These are phyloP conservation scores for Cavia porcellus DNA, from an alignment of 2,113 vertebrate genomes.

Conservation along the genomic window DNA sequence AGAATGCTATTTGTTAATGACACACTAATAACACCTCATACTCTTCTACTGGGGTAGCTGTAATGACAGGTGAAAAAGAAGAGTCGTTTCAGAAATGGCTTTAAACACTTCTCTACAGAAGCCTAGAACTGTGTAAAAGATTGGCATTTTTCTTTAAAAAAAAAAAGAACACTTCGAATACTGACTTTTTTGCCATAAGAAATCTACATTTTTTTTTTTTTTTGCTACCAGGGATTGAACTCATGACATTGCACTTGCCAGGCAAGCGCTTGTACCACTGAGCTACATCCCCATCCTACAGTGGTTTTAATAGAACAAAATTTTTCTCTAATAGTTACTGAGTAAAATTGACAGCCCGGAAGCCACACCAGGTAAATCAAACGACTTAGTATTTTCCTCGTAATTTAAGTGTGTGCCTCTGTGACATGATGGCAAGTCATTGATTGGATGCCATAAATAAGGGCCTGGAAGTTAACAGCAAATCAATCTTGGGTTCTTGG, in stretches of 20 bases:
- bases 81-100: background rate
- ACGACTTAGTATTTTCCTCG: background rate
- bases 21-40: background rate
- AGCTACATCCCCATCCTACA: too few relatives aligned
- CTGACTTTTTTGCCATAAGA: constrained; percentile 36
- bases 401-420: background rate
- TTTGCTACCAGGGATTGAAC: too few relatives aligned
- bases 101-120: background rate
- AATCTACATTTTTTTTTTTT: background rate
- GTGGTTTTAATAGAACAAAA: constrained; percentile 40
- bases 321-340: background rate
- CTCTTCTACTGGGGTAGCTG: background rate
- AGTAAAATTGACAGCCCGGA: constrained; percentile 52
- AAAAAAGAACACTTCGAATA: background rate
- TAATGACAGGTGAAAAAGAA: background rate
- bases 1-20: background rate
- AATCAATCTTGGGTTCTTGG: background rate
- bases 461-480: background rate
- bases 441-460: constrained; percentile 32
- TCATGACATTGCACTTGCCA: too few relatives aligned
- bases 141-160: background rate
- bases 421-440: background rate
- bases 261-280: too few relatives aligned
- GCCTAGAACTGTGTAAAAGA: background rate
- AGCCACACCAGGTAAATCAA: background rate